Percentiles rank a stretch among this genome's conserved stretches.
phyloP scores from a whole-genome alignment of 2,888 invertebrate species.

The Nineta flava region DNA sequence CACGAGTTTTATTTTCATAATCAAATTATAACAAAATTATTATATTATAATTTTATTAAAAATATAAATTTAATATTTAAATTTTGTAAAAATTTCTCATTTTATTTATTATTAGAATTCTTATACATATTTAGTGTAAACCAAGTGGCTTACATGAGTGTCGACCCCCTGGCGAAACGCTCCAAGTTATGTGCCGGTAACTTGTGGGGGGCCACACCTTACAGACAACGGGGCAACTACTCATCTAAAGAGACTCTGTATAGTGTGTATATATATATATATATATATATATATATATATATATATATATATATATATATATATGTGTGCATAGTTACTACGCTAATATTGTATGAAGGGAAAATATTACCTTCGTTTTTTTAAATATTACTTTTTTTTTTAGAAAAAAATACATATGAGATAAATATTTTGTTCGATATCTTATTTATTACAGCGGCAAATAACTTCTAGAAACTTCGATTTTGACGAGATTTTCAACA shows the following conservation, averaged over 20 bases:
- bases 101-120: not conserved
- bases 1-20: too few relatives aligned
- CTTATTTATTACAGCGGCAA: too few relatives aligned
- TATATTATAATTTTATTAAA: too few relatives aligned
- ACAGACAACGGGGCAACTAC: constrained; percentile 2
- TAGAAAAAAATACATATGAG: too few relatives aligned
- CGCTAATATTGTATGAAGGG: not conserved
- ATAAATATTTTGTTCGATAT: too few relatives aligned
- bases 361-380: not conserved
- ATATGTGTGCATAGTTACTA: not conserved
- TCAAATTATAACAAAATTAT: too few relatives aligned
- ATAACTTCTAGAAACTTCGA: too few relatives aligned
- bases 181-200: constrained; percentile 3
- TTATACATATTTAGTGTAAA: constrained; percentile 4
- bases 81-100: too few relatives aligned
- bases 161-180: constrained; percentile 1
- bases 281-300: not conserved
- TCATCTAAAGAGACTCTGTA: not conserved
- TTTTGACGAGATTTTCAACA: too few relatives aligned
- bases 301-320: not conserved
- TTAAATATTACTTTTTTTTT: too few relatives aligned
- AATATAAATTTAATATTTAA: too few relatives aligned
- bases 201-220: constrained; percentile 4
- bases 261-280: not conserved
- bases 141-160: constrained; percentile 2